phyloP scores from a whole-genome alignment of 2,888 invertebrate genomes.

The Frankliniella fusca region DNA sequence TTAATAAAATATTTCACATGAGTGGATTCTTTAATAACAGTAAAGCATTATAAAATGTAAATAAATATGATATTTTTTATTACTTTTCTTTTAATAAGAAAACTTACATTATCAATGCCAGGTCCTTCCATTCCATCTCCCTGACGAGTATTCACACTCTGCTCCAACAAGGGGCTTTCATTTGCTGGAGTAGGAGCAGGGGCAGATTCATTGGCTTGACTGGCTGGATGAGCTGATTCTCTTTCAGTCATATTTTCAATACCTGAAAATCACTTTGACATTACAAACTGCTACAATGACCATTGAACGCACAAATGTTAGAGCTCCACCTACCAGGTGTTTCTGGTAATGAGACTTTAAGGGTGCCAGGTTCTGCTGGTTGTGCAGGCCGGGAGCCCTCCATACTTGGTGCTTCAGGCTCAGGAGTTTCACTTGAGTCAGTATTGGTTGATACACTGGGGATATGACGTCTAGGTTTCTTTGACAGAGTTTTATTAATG shows the following conservation, averaged over 20 bases:
- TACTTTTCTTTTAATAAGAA: background rate
- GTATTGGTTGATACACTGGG: constrained; percentile 42
- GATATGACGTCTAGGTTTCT: constrained; percentile 30
- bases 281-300: background rate
- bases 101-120: constrained; percentile 37
- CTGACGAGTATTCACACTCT: background rate
- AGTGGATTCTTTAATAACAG: background rate
- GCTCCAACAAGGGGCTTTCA: constrained; percentile 29
- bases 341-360: constrained; percentile 84
- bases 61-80: background rate
- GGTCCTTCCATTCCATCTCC: constrained; percentile 32
- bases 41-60: background rate
- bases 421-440: constrained; percentile 45
- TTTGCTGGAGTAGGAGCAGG: constrained; percentile 36
- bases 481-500: constrained; percentile 70
- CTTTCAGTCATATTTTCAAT: constrained; percentile 92
- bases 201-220: constrained; percentile 30
- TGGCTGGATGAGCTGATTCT: constrained; percentile 71
- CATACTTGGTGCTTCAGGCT: constrained; percentile 62
- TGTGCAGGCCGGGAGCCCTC: constrained; percentile 78
- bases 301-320: constrained; percentile 30
- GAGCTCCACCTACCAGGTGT: constrained; percentile 64
- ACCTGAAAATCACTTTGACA: constrained; percentile 47
- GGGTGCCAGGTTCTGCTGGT: constrained; percentile 86
- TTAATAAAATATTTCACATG: background rate